Evolutionary conservation across 1,140 invertebrate species (phyloP), one percentile per base, ranked within the genome.

Genomic region (Acyrthosiphon pisum): DNA sequence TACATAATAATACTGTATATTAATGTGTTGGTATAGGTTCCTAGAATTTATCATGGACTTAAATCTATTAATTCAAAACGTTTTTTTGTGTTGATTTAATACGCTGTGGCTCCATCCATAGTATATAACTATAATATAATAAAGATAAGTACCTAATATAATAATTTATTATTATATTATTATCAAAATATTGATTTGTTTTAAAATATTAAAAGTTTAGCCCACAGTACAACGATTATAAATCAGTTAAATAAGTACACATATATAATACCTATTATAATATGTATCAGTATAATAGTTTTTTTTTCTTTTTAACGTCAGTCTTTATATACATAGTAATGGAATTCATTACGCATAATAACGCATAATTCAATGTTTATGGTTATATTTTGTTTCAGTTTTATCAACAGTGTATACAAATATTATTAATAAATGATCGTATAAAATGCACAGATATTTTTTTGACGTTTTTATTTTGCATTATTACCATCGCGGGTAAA

Each of bases 361-460:
- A n/a, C n/a, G 60, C 60, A 76, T 76, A 76, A 76, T 76, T 76
- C 14, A 76, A 76, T n/a, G n/a, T 76, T n/a, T 76, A 76, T 76
- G 60, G 60, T n/a, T n/a, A n/a, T n/a, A 68, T 68, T 68, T 68
- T 68, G 60, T 76, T 76, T 76, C 60, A n/a, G n/a, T 53, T 76
- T n/a, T 76, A 76, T n/a, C 14, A n/a, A n/a, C n/a, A n/a, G 30
- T 76, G 6, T 76, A 18, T 2, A n/a, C 14, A n/a, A 76, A 76
- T 76, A n/a, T 76, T 76, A 76, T n/a, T 76, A 76, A n/a, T 6
- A 76, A 76, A n/a, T 76, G 6, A n/a, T n/a, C 14, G 60, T 76
- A 76, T n/a, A 76, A 18, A 14, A n/a, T 76, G 30, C 60, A 35
- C 14, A 76, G 14, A 76, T 76, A n/a, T 6, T n/a, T 76, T 76